Evolutionary conservation across 2,888 invertebrate species (phyloP), one percentile per base, ranked within the genome.

Genomic region (Philopedon plagiatum): DNA sequence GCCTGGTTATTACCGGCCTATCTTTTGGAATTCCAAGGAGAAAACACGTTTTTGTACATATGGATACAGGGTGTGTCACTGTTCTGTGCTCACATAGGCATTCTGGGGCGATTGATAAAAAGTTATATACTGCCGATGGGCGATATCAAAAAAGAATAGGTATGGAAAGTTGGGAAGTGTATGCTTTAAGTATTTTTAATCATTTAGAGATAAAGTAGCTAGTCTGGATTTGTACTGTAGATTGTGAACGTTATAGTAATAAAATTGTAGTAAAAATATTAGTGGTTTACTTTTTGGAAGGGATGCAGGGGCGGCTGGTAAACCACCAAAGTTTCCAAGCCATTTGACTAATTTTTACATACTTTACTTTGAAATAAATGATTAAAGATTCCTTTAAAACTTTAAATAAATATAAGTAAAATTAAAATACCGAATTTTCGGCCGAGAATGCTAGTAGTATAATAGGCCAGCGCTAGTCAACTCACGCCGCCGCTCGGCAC

Each of bases 1-100:
- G 85, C 93, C 0, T 99, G 99, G 99, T 87, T 99, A 8, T 86
- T 92, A 39, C 92, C 93, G 41, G 99, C 99, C 0, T 99, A 98
- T 86, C 87, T 93, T 51, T 86, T 99, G 34, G 99, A 99, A 84
- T 99, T 98, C 85, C 89, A 91, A 80, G 92, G 94, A 7, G 86
- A 90, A 76, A 92, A 97, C 83, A 93, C 94, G 0, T 97, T 96
- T 83, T 83, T 93, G 44, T 91, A 90, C 78, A 90, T 99, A 78
- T 99, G 98, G 93, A 79, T 93, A 9, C 93, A 94, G 76, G 90
- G 97, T 41, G 86, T 96, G 3, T 84, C 94, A 1, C 97, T 99
- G 83, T 96, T 97, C 83, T 86, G 90, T 77, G 90, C 92, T 8
- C 97, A 98, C 85, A 89, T 95, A 67, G 91, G 89, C 1, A 84